Percentiles rank a stretch among this genome's conserved stretches.
Conservation (phyloP, 2,113 vertebrate genomes). For the Tor tambroides region DNA sequence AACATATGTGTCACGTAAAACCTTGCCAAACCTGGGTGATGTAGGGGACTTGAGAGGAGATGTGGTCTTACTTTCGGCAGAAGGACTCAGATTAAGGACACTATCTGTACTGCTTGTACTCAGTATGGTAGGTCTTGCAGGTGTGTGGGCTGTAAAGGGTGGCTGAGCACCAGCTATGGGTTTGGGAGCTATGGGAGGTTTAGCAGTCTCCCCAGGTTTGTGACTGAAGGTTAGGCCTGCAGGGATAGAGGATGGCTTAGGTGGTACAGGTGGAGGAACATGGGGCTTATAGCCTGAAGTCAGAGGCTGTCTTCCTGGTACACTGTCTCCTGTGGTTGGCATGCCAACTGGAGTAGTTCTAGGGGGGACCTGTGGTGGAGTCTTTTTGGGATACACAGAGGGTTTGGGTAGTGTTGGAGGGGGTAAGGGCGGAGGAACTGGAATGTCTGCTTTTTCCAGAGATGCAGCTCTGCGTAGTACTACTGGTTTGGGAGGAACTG, state of each 20-base stretch:
- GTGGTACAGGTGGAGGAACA: constrained; percentile 90
- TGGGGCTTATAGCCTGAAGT: constrained; percentile 77
- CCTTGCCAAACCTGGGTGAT: constrained; percentile 84
- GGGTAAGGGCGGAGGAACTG: constrained; percentile 83
- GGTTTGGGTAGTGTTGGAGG: constrained; percentile 90
- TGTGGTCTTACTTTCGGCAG: constrained; percentile 80
- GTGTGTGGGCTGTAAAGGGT: constrained; percentile 75
- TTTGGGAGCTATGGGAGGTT: constrained; percentile 92
- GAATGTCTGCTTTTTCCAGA: constrained; percentile 81
- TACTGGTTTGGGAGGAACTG: constrained; percentile 81
- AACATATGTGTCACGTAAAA: constrained; percentile 91
- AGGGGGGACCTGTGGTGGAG: constrained; percentile 74
- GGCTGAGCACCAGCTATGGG: constrained; percentile 78
- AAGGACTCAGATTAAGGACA: constrained; percentile 87
- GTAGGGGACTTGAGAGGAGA: constrained; percentile 90
- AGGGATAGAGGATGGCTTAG: constrained; percentile 89
- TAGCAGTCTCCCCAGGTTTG: constrained; percentile 80
- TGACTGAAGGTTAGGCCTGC: constrained; percentile 85
- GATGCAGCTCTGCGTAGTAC: constrained; percentile 82
- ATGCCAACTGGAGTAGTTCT: constrained; percentile 67
- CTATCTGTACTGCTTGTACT: constrained; percentile 74
- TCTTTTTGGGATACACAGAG: constrained; percentile 84
- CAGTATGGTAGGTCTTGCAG: constrained; percentile 79
- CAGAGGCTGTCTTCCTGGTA: constrained; percentile 71
- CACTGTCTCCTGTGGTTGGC: constrained; percentile 64